Base-by-base conservation (phyloP, 1,140 invertebrate species). In the Zaprionus tsacasi region DNA sequence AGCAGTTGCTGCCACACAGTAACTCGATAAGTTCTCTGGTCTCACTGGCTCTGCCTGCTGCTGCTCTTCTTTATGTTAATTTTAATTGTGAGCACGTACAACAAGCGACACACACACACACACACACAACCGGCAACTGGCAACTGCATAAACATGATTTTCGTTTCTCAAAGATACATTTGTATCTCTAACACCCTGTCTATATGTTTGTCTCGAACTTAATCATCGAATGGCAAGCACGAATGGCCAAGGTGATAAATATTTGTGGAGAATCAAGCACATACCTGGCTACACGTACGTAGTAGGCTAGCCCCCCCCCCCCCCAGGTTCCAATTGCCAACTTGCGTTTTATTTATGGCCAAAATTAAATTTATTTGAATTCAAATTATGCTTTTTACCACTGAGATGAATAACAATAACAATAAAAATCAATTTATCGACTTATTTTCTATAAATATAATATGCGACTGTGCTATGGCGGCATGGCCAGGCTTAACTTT, bases 1-100 rank as follows among this genome's bases (percentile, higher is more conserved):
- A 74, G 61, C 77, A 85, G 82, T 79, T 85, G 81, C 66, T 63
- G 70, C 69, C 72, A 72, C 54, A 76, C 57, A 69, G 60, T n/a
- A 68, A 68, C 21, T 21, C 21, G 52, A 59, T 30, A 76, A 59
- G 55, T 71, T 70, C 52, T 30, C 27, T 4, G 25, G 25, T 64
- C n/a, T 61, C 43, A 25, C 25, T 55, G 38, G 45, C 30, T 17
- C 21, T 25, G 63, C 17, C 17, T 30, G 36, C n/a, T 66, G n/a
- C 55, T 58, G 63, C 58, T 70, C 68, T 61, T 79, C 64, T 76
- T 76, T 79, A 76, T 79, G 73, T 79, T 79, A 76, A 79, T 86
- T 82, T 87, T 87, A 87, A 87, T 87, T 87, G 83, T 87, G 74
- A 69, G 70, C 83, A 87, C 83, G 83, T 87, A 87, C 77, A 69